These are phyloP conservation scores for Apis laboriosa DNA, from an alignment of 1,140 invertebrate species.

Conservation along the genomic window DNA sequence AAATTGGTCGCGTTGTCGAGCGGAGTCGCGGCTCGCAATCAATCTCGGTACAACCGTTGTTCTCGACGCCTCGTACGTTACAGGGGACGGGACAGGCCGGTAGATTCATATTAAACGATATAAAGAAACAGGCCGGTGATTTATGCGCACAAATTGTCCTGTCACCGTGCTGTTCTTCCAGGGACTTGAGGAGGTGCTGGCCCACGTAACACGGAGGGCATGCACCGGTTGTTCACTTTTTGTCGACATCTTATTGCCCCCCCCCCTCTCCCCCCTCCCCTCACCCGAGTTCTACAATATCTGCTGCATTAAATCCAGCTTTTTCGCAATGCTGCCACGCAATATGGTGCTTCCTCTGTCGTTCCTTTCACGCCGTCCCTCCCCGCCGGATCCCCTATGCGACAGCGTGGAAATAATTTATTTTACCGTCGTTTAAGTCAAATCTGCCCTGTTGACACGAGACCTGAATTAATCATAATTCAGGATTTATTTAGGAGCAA, in stretches of 20 bases:
- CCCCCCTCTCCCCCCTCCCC: not conserved
- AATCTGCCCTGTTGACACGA: not conserved
- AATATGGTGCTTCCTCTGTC: slow-evolving; percentile 51
- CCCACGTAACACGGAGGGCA: slow-evolving; percentile 23
- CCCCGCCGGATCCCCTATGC: slow-evolving; percentile 6
- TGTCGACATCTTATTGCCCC: slow-evolving; percentile 65
- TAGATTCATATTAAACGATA: slow-evolving; percentile 78
- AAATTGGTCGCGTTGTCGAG: not conserved
- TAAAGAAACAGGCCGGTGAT: slow-evolving; percentile 79
- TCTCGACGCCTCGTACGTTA: slow-evolving; percentile 69
- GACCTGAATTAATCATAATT: not conserved
- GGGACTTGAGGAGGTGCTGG: slow-evolving; percentile 26
- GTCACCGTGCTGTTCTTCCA: slow-evolving; percentile 72
- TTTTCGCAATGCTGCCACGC: slow-evolving; percentile 55
- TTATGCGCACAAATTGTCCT: slow-evolving; percentile 80
- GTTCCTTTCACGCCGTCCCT: not conserved
- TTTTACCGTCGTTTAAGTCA: not conserved
- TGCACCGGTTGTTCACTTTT: slow-evolving; percentile 57
- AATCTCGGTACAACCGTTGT: slow-evolving; percentile 73
- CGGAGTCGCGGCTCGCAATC: slow-evolving; percentile 57
- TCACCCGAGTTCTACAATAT: slow-evolving; percentile 61
- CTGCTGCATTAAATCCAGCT: slow-evolving; percentile 70
- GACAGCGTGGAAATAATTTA: slow-evolving; percentile 23
- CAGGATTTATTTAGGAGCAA: too few species aligned
- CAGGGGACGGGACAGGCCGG: slow-evolving; percentile 63